A percentile compares a stretch with the other conserved stretches of the same genome.
Conservation (phyloP, 1,140 invertebrate genomes). For the Meloidogyne chitwoodi region DNA sequence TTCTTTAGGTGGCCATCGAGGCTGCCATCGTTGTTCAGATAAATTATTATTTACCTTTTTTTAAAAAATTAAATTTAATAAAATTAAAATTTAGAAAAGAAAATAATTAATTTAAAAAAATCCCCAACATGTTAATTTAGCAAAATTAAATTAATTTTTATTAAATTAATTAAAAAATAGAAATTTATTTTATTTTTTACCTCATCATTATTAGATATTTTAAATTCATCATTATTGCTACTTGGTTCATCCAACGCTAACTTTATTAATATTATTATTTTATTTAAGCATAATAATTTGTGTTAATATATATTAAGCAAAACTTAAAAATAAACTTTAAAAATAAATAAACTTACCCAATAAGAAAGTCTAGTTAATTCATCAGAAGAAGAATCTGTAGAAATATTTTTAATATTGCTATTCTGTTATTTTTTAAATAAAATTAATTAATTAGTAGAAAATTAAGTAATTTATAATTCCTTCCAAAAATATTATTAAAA, state of each 20-base stretch:
- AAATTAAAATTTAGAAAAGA: too few species aligned
- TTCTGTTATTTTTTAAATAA: too few species aligned
- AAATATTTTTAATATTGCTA: not conserved
- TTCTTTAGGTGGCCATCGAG: not conserved
- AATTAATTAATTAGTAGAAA: too few species aligned
- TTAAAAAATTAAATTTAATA: too few species aligned
- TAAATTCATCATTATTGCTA: not conserved
- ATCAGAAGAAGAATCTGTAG: not conserved
- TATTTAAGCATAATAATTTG: not conserved
- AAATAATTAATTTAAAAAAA: not conserved
- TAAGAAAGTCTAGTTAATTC: constrained; percentile 11
- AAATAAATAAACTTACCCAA: constrained; percentile 8
- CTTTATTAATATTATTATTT: not conserved
- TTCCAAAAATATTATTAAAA: too few species aligned
- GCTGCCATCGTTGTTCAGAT: not conserved
- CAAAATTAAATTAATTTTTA: too few species aligned
- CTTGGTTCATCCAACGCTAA: constrained; percentile 11
- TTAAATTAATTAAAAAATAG: not conserved
- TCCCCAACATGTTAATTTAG: too few species aligned
- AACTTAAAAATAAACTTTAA: too few species aligned
- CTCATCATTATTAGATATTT: not conserved
- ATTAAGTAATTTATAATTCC: too few species aligned
- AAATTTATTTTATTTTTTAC: not conserved
- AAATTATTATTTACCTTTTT: not conserved
- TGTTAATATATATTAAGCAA: too few species aligned